Evolutionary conservation across 2,888 invertebrate species (phyloP), one percentile per base, ranked within the genome.

Genomic region (Rhyacophila evoluta): DNA sequence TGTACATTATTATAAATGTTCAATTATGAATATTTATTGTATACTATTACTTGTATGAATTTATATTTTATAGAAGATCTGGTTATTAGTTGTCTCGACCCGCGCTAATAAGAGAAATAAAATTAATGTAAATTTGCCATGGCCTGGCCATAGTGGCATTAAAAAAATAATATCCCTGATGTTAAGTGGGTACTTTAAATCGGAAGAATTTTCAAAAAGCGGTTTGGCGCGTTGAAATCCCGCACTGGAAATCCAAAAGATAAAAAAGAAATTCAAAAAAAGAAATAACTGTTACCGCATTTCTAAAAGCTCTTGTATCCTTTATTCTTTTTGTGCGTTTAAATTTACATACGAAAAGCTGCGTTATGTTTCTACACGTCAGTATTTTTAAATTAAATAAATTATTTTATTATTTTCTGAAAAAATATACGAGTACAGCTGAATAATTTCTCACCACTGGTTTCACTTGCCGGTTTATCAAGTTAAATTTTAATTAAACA

Each of bases 331-430:
- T 55, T 55, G 55, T 55, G 55, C 55, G 19, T 25, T 55, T 19
- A 25, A 41, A 41, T 41, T 41, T 41, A 41, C 41, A 55, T 55
- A 15, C 55, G 55, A 55, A 55, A 55, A 55, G 25, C 55, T 55
- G 6, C 25, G 55, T 25, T 55, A 55, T 10, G 15, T 2, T 25
- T 19, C 10, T 55, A 19, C 19, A 10, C 25, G 25, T 8, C 10
- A 10, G 19, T 41, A 41, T 6, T 41, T 41, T 12, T 15, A 41
- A 41, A 15, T 41, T 41, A 41, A 41, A 41, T 12, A n/a, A 41
- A 5, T 41, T 41, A 4, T 8, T n/a, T 15, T 41, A 41, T 12
- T 41, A 5, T 12, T 41, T 41, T 41, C 4, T 5, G 3, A 41
- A 41, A 41, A 41, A 41, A 12, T 2, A 3, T n/a, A 12, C 41